Base-by-base conservation (phyloP, 1,140 invertebrate species). In the Polyergus mexicanus region DNA sequence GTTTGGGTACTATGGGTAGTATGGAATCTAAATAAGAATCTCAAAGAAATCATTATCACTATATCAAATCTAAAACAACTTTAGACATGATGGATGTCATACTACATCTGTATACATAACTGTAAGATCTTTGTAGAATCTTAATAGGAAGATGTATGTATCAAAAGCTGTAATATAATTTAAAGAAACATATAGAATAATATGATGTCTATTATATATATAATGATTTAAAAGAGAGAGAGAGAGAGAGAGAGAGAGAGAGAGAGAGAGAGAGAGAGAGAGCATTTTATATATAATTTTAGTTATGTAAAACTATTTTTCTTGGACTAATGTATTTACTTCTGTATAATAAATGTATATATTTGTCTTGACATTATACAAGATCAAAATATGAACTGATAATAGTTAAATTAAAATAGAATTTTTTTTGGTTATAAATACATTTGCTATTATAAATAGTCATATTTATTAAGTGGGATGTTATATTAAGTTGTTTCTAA, bases 301-400 rank as follows among this genome's bases (percentile, higher is more conserved):
- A 41, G 4, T 22, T n/a, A 38, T n/a, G 13, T 68, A 44, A 41
- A 44, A 6, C 32, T 54, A 54, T 72, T 89, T 96, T 96, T 2
- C 8, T 71, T 54, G 10, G 25, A 54, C 10, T 25, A 4, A 44
- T 13, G 16, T 11, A 28, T 76, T 76, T 76, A 76, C 2, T 76
- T 76, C 44, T 60, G 3, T 56, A 74, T 22, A 51, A 51, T 51
- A 3, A 58, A 41, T 76, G 25, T 13, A 28, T 44, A 0, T 75
- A 75, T 10, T 41, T 60, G 13, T 41, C 5, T 25, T 19, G 25
- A 62, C 62, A 44, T 44, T 62, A 44, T 28, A 60, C 8, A 8
- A 41, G 4, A 41, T 1, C 25, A 35, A 22, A 62, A 62, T 44
- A 10, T 41, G 13, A 28, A 11, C 2, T 13, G 10, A 44, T 58